Percentiles rank a stretch among this genome's conserved stretches.
phyloP scores from a whole-genome alignment of 2,888 invertebrate species.

The Caenorhabditis japonica region DNA sequence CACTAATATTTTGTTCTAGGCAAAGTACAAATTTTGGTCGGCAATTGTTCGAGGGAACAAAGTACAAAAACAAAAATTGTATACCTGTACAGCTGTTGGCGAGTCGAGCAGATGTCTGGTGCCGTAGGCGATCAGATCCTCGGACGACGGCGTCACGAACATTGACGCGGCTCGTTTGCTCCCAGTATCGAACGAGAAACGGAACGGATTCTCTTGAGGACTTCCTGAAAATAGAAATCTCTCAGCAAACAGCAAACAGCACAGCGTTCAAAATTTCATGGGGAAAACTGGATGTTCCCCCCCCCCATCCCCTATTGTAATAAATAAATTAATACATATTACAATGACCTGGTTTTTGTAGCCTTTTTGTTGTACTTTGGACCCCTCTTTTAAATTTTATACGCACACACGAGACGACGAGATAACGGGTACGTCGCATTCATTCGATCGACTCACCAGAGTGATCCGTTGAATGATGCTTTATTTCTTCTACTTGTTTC shows the following conservation, averaged over 20 bases:
- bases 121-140: conserved; percentile 50
- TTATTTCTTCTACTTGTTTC: conserved; percentile 29
- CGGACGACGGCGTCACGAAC: conserved; percentile 54
- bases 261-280: conserved; percentile 27
- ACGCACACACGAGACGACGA: conserved; percentile 1
- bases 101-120: conserved; percentile 55
- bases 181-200: conserved; percentile 48
- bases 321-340: background rate
- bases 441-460: conserved; percentile 39
- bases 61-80: conserved; percentile 31
- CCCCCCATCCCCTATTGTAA: conserved; percentile 3
- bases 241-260: conserved; percentile 9
- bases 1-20: too few species aligned
- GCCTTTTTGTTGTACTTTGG: conserved; percentile 34
- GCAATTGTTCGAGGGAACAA: conserved; percentile 34
- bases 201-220: conserved; percentile 57
- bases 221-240: conserved; percentile 41
- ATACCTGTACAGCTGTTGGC: conserved; percentile 63
- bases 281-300: conserved; percentile 27
- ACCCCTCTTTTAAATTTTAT: conserved; percentile 9
- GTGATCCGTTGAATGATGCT: conserved; percentile 44
- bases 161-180: conserved; percentile 49
- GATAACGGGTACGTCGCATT: conserved; percentile 18
- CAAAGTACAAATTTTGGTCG: too few species aligned
- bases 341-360: conserved; percentile 2